Conservation (phyloP, 2,797 vertebrate genomes). For the Choloepus didactylus region DNA sequence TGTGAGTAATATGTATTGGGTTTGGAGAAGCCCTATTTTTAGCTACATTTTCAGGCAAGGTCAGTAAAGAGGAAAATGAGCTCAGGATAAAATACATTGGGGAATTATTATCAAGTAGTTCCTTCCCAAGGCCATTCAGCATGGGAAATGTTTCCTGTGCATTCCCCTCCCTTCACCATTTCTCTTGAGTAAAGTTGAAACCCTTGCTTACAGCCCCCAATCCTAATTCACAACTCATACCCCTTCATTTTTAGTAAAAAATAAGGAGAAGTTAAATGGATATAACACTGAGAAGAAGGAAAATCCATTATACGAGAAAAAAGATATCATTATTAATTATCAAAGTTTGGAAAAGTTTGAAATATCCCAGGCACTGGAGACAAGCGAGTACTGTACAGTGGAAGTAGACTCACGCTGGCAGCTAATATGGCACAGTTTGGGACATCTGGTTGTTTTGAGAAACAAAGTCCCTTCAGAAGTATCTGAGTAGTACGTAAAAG, state of each 20-base stretch:
- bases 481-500: not conserved
- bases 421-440: not conserved
- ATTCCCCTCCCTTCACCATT: not conserved
- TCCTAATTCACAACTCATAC: not conserved
- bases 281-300: not conserved
- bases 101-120: slow-evolving; percentile 12
- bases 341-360: not conserved
- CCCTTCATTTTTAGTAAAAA: not conserved
- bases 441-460: not conserved
- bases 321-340: not conserved
- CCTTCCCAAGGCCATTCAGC: not conserved
- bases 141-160: not conserved
- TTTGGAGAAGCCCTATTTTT: slow-evolving; percentile 38
- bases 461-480: not conserved
- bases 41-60: slow-evolving; percentile 19
- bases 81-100: not conserved
- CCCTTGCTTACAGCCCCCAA: not conserved
- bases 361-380: not conserved
- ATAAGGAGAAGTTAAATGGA: not conserved
- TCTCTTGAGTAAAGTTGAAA: not conserved
- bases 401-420: not conserved
- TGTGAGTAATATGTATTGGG: not conserved
- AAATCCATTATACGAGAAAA: not conserved
- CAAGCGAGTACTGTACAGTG: not conserved
- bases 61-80: not conserved